Conservation (phyloP, 1,140 invertebrate genomes). For the Asobara japonica region DNA sequence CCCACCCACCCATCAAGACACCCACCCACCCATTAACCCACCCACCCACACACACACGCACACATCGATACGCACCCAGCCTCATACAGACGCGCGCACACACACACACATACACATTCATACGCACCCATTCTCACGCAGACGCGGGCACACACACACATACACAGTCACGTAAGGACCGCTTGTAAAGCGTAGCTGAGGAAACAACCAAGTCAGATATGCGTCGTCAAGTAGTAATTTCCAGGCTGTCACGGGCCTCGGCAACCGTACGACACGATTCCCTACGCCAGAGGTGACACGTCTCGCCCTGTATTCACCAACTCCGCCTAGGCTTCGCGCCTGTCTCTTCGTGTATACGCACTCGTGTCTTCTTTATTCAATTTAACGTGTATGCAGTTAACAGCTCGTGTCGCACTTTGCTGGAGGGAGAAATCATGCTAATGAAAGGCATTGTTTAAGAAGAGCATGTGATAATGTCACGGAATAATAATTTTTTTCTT, state of each 20-base stretch:
- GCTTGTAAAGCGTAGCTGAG: constrained; percentile 5
- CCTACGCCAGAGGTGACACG: constrained; percentile 17
- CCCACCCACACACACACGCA: background rate
- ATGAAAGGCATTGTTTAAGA: background rate
- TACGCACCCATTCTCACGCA: no score
- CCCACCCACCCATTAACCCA: background rate
- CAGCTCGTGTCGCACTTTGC: background rate
- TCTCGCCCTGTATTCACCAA: background rate
- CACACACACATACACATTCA: constrained; percentile 32
- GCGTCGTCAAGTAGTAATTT: constrained; percentile 56
- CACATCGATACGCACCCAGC: no score
- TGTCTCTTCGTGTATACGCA: background rate
- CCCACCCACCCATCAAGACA: no score
- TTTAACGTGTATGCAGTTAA: background rate
- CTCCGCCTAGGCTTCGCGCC: constrained; percentile 14
- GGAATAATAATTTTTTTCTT: background rate
- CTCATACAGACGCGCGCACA: no score
- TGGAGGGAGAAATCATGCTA: background rate
- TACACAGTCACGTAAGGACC: background rate
- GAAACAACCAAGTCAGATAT: constrained; percentile 44
- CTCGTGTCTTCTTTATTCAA: constrained; percentile 4
- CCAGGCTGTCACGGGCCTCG: constrained; percentile 55
- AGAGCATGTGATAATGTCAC: no score
- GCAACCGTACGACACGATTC: constrained; percentile 5
- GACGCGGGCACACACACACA: background rate